Conservation (phyloP, 2,113 vertebrate species). For the Eclectus roratus region DNA sequence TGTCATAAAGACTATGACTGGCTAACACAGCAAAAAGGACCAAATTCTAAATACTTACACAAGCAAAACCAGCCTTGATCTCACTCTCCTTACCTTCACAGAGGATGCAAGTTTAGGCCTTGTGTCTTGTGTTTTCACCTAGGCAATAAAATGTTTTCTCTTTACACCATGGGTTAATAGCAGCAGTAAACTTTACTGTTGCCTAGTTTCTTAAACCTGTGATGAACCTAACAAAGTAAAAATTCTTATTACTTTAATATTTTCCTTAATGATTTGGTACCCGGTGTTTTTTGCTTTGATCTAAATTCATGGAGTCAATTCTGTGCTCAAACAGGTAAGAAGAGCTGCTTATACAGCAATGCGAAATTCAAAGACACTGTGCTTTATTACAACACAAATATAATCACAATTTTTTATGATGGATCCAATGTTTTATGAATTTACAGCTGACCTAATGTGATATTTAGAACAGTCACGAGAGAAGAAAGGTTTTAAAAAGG, state of each 20-base stretch:
- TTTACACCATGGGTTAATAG: constrained; percentile 15
- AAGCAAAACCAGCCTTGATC: not conserved
- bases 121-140: not conserved
- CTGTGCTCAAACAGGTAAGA: not conserved
- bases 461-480: not conserved
- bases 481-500: not conserved
- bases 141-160: not conserved
- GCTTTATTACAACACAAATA: not conserved
- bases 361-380: not conserved
- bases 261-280: not conserved
- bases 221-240: not conserved
- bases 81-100: not conserved
- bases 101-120: not conserved
- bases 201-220: not conserved
- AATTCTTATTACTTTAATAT: not conserved
- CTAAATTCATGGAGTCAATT: not conserved
- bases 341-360: not conserved
- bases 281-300: not conserved
- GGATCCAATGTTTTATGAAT: not conserved
- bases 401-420: not conserved
- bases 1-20: not conserved
- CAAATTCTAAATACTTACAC: not conserved
- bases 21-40: not conserved
- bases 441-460: not conserved
- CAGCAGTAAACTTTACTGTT: not conserved